Conservation (phyloP, 2,113 vertebrate genomes). For the Corvus hawaiiensis region DNA sequence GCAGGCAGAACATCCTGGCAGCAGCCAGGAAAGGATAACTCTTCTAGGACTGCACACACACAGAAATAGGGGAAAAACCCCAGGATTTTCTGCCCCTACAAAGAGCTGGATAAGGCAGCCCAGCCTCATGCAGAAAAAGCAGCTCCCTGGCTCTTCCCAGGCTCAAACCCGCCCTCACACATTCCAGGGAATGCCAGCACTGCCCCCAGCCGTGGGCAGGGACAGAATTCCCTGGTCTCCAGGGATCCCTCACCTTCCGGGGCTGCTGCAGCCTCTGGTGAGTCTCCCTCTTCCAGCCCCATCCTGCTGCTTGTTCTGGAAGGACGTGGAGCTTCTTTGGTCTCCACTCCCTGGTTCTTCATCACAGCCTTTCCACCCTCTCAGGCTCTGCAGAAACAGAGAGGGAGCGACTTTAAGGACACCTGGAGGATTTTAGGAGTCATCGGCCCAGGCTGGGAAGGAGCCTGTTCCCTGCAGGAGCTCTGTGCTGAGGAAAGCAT, state of each 20-base stretch:
- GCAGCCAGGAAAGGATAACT: background rate
- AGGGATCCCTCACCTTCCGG: background rate
- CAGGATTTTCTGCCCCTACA: background rate
- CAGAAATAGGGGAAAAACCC: fast-evolving
- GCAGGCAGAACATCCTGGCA: background rate
- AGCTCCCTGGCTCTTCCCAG: background rate
- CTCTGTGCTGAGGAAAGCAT: background rate
- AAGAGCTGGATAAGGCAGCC: fast-evolving
- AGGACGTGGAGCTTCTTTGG: conserved; percentile 43
- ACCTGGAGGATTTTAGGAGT: background rate
- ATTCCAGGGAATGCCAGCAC: background rate
- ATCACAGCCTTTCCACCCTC: background rate
- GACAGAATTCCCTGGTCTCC: background rate
- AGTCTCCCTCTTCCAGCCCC: conserved; percentile 47
- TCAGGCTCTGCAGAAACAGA: background rate
- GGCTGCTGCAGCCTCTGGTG: background rate
- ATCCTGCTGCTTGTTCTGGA: background rate
- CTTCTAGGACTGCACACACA: background rate
- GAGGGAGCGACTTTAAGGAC: background rate
- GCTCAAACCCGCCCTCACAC: background rate
- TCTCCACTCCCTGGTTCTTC: conserved; percentile 76
- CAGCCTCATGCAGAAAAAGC: fast-evolving
- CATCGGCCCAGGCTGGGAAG: background rate
- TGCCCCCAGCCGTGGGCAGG: background rate
- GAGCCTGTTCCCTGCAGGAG: background rate